phyloP scores from a whole-genome alignment of 2,797 vertebrate species.

The Bradypodion pumilum region DNA sequence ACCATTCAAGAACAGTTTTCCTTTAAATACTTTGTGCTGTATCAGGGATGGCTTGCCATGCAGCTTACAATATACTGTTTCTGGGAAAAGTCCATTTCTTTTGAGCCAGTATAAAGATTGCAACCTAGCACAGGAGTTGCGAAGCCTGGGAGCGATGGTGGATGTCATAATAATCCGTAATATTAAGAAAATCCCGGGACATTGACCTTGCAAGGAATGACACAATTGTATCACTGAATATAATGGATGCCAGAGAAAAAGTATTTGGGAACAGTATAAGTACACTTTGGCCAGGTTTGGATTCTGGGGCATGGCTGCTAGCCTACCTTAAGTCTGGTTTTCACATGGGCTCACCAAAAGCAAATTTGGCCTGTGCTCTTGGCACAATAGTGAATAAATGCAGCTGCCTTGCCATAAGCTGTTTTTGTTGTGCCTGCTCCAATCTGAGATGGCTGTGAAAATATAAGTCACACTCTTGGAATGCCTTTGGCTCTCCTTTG shows the following conservation, averaged over 20 bases:
- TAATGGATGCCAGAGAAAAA: neutral
- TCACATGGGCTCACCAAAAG: neutral
- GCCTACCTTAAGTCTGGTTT: neutral
- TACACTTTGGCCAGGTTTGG: neutral
- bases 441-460: neutral
- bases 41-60: too few species aligned
- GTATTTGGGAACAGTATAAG: neutral
- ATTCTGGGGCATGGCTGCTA: neutral
- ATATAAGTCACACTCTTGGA: slow-evolving; percentile 24
- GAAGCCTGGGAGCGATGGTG: too few species aligned
- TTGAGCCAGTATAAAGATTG: too few species aligned
- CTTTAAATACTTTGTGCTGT: too few species aligned
- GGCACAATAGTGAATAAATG: neutral
- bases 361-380: neutral
- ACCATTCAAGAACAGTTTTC: too few species aligned
- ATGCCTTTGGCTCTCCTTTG: slow-evolving; percentile 25
- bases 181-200: neutral
- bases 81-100: too few species aligned
- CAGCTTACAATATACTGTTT: too few species aligned
- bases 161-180: too few species aligned
- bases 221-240: neutral
- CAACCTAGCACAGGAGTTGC: too few species aligned
- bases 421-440: neutral
- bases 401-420: neutral
- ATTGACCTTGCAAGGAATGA: neutral